phyloP scores from a whole-genome alignment of 1,140 invertebrate genomes.

The Proales similis region DNA sequence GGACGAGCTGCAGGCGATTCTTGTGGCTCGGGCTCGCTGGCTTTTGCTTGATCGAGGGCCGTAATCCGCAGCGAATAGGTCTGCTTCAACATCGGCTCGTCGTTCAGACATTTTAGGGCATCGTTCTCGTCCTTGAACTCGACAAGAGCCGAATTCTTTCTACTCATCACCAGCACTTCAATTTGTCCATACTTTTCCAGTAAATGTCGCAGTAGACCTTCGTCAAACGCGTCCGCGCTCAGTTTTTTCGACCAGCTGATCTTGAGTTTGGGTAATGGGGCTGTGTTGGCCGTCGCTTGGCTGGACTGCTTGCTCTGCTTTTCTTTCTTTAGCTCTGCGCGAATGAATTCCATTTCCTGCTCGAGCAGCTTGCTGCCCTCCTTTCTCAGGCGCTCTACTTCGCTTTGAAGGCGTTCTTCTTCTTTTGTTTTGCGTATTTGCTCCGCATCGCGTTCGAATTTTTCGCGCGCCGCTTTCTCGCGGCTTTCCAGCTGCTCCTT shows the following conservation, averaged over 20 bases:
- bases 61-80: slow-evolving; percentile 7
- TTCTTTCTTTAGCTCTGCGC: slow-evolving; percentile 8
- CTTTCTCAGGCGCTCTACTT: slow-evolving; percentile 24
- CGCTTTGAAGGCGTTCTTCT: slow-evolving; percentile 24
- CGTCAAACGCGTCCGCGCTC: not conserved
- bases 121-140: slow-evolving; percentile 10
- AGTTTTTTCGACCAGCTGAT: slow-evolving; percentile 8
- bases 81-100: slow-evolving; percentile 2
- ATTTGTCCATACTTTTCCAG: slow-evolving; percentile 28
- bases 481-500: slow-evolving; percentile 32
- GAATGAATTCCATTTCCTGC: slow-evolving; percentile 30
- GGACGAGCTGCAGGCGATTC: too few relatives aligned
- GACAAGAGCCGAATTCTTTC: slow-evolving; percentile 19
- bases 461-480: slow-evolving; percentile 7
- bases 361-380: slow-evolving; percentile 34
- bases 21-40: too few relatives aligned
- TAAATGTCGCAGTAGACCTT: slow-evolving; percentile 9
- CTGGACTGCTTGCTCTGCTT: not conserved
- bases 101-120: slow-evolving; percentile 6
- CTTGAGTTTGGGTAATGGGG: slow-evolving; percentile 4
- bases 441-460: slow-evolving; percentile 15
- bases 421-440: slow-evolving; percentile 1
- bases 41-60: too few relatives aligned
- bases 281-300: not conserved
- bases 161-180: slow-evolving; percentile 21